Evolutionary conservation across 2,888 invertebrate species (phyloP).

Genomic region (Lycaena phlaeas): DNA sequence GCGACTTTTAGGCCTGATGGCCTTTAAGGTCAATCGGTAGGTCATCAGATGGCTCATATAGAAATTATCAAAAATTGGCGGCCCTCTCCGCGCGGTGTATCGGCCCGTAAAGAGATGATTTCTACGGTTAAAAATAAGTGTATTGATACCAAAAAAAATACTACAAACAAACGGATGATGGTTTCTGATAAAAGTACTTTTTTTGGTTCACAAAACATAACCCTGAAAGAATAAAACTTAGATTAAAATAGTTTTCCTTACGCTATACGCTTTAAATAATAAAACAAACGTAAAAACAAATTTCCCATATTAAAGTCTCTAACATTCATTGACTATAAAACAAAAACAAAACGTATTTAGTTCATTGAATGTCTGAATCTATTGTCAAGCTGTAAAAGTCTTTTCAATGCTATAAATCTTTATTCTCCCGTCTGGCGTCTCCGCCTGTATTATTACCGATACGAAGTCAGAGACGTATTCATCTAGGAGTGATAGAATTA

Average conservation of each 20-base stretch:
- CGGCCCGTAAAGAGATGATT: too few species aligned
- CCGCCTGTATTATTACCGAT: slow-evolving; percentile 18
- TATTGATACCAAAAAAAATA: too few species aligned
- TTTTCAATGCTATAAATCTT: slow-evolving; percentile 16
- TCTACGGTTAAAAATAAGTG: too few species aligned
- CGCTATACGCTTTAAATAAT: slow-evolving; percentile 4
- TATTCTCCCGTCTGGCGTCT: slow-evolving; percentile 17
- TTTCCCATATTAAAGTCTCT: neutral
- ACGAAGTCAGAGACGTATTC: slow-evolving; percentile 13
- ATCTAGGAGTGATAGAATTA: slow-evolving; percentile 15
- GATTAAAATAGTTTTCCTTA: neutral
- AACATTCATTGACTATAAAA: slow-evolving; percentile 7
- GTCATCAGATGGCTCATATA: too few species aligned
- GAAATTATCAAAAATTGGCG: too few species aligned
- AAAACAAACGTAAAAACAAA: neutral
- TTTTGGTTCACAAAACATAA: too few species aligned
- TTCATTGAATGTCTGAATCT: slow-evolving; percentile 14
- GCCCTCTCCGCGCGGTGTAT: too few species aligned
- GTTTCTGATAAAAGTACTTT: too few species aligned
- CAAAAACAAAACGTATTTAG: slow-evolving; percentile 10
- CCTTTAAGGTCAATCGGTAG: too few species aligned
- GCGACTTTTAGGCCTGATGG: too few species aligned
- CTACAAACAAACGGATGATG: too few species aligned
- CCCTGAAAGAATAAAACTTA: slow-evolving; percentile 4
- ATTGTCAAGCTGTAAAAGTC: slow-evolving; percentile 15